Conservation (phyloP, 2,113 vertebrate genomes). For the Rhipidura dahli region DNA sequence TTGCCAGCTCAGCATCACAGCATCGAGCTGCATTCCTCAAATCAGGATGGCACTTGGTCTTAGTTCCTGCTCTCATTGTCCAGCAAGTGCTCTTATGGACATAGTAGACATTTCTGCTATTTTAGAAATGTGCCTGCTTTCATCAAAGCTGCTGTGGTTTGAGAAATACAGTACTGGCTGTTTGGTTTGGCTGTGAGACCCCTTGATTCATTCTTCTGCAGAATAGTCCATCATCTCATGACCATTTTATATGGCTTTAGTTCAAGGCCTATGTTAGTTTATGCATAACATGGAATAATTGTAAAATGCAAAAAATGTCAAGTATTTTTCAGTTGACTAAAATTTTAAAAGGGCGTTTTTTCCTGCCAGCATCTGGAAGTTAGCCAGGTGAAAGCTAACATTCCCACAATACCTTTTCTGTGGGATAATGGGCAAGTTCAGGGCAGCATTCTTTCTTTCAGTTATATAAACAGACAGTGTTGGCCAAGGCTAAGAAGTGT, state of each 20-base stretch:
- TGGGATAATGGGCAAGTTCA: slow-evolving; percentile 28
- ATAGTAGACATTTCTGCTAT: background rate
- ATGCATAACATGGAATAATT: background rate
- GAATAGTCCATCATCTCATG: background rate
- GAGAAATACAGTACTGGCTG: background rate
- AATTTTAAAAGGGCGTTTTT: background rate
- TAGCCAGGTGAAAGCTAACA: slow-evolving; percentile 47
- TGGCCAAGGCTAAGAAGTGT: background rate
- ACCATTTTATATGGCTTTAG: background rate
- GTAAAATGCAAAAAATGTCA: background rate
- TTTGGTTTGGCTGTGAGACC: background rate
- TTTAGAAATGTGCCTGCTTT: background rate
- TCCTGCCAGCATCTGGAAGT: slow-evolving; percentile 1
- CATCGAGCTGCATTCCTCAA: rapidly evolving
- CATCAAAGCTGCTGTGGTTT: background rate
- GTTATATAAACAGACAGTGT: slow-evolving; percentile 18
- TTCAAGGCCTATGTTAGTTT: background rate
- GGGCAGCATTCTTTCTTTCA: slow-evolving; percentile 30
- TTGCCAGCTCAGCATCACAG: background rate
- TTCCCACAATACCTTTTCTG: slow-evolving; percentile 61
- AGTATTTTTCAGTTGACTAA: slow-evolving; percentile 11
- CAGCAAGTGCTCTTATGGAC: background rate
- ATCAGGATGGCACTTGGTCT: background rate
- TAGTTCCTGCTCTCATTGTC: background rate
- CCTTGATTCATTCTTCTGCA: background rate